Evolutionary conservation across 2,888 invertebrate species (phyloP).

Genomic region (Megalurothrips usitatus): DNA sequence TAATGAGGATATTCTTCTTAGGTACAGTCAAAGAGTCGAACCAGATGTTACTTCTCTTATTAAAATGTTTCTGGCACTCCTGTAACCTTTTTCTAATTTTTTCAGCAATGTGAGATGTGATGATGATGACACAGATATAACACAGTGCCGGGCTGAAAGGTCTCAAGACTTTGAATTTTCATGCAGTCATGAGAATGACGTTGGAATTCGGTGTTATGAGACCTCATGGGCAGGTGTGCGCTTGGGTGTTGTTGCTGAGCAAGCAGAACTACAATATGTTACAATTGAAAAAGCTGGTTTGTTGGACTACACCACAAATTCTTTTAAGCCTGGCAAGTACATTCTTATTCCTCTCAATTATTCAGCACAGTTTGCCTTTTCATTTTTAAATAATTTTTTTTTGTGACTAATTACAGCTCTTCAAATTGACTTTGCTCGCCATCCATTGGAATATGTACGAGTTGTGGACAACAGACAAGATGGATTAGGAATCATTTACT

Average conservation of each 20-base stretch:
- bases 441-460: slow-evolving; percentile 74
- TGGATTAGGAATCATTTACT: slow-evolving; percentile 89
- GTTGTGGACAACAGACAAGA: slow-evolving; percentile 84
- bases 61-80: background rate
- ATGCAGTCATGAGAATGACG: slow-evolving; percentile 80
- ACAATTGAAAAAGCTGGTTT: slow-evolving; percentile 90
- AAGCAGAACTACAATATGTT: slow-evolving; percentile 80
- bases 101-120: slow-evolving; percentile 82
- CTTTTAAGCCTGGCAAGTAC: slow-evolving; percentile 65
- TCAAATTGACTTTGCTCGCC: slow-evolving; percentile 80
- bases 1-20: slow-evolving; percentile 69
- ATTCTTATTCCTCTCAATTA: background rate
- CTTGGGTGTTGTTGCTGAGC: slow-evolving; percentile 81
- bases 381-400: background rate
- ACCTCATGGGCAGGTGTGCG: slow-evolving; percentile 92
- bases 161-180: slow-evolving; percentile 78
- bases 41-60: background rate
- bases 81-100: slow-evolving; percentile 37
- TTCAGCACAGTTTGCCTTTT: background rate
- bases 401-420: slow-evolving; percentile 54
- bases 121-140: slow-evolving; percentile 84
- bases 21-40: slow-evolving; percentile 40
- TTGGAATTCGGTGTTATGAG: slow-evolving; percentile 82
- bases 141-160: slow-evolving; percentile 77
- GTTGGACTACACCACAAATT: slow-evolving; percentile 83